A percentile compares a stretch with the other conserved stretches of the same genome.
Evolutionary conservation across 2,113 vertebrate species (phyloP).

Genomic region (Menidia beryllina): DNA sequence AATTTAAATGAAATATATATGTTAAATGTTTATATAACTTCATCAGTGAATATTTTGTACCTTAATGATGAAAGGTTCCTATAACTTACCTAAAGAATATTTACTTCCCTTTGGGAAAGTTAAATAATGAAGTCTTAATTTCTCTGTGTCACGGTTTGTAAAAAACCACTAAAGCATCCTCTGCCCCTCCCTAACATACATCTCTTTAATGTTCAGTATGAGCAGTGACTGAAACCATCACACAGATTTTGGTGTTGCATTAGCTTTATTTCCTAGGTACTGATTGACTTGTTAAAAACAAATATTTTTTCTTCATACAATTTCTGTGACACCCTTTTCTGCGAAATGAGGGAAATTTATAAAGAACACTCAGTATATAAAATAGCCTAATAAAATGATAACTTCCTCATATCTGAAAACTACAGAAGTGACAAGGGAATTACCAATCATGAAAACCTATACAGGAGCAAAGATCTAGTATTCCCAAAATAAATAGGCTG

Average conservation of each 20-base stretch:
- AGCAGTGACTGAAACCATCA: neutral
- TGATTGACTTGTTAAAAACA: slow-evolving; percentile 54
- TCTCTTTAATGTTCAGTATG: neutral
- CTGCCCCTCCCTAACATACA: no score
- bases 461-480: slow-evolving; percentile 34
- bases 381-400: slow-evolving; percentile 33
- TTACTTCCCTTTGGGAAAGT: no score
- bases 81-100: no score
- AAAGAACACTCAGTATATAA: slow-evolving; percentile 25
- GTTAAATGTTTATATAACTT: no score
- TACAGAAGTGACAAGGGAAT: slow-evolving; percentile 19
- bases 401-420: slow-evolving; percentile 15
- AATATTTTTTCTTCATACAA: slow-evolving; percentile 6
- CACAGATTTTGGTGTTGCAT: slow-evolving; percentile 22
- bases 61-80: no score
- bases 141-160: no score
- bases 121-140: no score
- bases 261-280: slow-evolving; percentile 52
- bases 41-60: no score
- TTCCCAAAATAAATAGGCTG: slow-evolving; percentile 64
- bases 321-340: slow-evolving; percentile 8
- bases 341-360: slow-evolving; percentile 35
- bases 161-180: no score
- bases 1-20: no score
- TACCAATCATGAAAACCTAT: slow-evolving; percentile 33